phyloP scores from a whole-genome alignment of 2,113 vertebrate genomes.

The Oceanites oceanicus region DNA sequence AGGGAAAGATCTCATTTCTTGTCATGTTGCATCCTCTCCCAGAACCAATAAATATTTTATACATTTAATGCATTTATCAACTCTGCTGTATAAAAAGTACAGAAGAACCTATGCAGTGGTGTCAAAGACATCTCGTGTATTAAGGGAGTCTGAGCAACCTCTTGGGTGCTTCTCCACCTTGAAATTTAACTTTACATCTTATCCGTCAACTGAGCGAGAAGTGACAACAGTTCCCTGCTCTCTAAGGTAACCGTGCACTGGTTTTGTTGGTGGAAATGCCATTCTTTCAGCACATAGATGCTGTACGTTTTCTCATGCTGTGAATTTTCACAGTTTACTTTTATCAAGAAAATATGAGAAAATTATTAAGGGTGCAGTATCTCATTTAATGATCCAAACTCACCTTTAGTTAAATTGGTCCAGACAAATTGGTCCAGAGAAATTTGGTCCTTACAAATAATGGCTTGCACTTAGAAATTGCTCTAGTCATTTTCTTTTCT shows the following conservation, averaged over 20 bases:
- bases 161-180: conserved; percentile 21
- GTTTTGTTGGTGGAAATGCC: background rate
- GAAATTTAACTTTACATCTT: conserved; percentile 58
- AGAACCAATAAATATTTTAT: conserved; percentile 66
- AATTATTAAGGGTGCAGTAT: background rate
- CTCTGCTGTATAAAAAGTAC: background rate
- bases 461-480: background rate
- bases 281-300: background rate
- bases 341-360: background rate
- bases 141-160: background rate
- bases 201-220: background rate
- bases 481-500: background rate
- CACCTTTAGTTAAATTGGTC: background rate
- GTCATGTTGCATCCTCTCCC: background rate
- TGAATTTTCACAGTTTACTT: background rate
- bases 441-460: background rate
- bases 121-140: conserved; percentile 10
- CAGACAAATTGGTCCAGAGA: background rate
- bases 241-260: background rate
- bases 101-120: background rate
- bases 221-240: background rate
- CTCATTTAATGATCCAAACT: background rate
- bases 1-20: conserved; percentile 36
- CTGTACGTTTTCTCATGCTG: background rate
- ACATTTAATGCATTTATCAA: conserved; percentile 61